These are phyloP conservation scores for Cassiopea xamachana DNA, from an alignment of 30 jellyfish, hydroid and myxozoan genomes.

Conservation along the genomic window DNA sequence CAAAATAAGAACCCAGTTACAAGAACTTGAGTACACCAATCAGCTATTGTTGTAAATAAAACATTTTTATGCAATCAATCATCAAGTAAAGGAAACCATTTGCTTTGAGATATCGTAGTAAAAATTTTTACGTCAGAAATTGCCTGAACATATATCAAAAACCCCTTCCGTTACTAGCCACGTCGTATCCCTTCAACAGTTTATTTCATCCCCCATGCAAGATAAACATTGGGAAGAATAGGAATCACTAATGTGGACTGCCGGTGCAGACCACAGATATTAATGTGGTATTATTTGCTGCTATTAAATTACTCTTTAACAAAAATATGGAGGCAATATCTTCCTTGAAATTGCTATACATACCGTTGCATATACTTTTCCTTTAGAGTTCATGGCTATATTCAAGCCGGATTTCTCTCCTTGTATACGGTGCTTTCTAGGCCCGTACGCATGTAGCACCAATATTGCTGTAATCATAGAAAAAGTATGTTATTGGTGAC, in stretches of 20 bases:
- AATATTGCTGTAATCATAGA: slow-evolving; percentile 27
- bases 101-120: background rate
- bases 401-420: slow-evolving; percentile 62
- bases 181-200: background rate
- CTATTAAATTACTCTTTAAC: background rate
- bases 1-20: too few species aligned
- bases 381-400: slow-evolving; percentile 55
- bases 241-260: background rate
- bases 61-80: background rate
- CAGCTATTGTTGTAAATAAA: background rate
- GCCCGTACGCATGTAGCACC: slow-evolving; percentile 66
- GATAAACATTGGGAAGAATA: background rate
- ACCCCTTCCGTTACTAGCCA: background rate
- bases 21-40: background rate
- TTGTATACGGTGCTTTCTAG: slow-evolving; percentile 66
- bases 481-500: background rate
- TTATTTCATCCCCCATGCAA: background rate
- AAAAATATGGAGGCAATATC: background rate
- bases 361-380: slow-evolving; percentile 66
- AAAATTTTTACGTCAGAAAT: background rate
- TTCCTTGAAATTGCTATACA: background rate
- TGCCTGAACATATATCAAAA: background rate
- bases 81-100: background rate
- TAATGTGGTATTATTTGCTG: background rate
- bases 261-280: background rate